Percentiles rank a stretch among this genome's conserved stretches.
phyloP scores from a whole-genome alignment of 2,113 vertebrate species.

The Poecilia latipinna region DNA sequence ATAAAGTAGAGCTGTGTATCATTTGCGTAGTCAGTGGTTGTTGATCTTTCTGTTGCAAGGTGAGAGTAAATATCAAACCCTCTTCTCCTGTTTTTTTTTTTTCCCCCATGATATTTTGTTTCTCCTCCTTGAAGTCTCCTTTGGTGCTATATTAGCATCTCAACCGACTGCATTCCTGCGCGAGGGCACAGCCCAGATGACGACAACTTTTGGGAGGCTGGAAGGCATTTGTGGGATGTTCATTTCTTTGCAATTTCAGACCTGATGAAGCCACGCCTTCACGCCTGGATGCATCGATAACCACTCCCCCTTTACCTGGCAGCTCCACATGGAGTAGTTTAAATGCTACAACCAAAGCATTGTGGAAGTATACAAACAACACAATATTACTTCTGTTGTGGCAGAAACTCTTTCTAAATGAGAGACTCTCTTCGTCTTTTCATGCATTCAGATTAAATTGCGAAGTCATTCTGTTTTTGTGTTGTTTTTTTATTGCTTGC shows the following conservation, averaged over 20 bases:
- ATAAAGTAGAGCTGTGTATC: no score
- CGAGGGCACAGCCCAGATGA: constrained; percentile 66
- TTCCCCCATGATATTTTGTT: constrained; percentile 8
- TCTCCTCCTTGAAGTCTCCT: constrained; percentile 28
- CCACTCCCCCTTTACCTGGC: constrained; percentile 28
- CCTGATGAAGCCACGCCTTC: constrained; percentile 47
- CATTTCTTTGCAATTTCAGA: constrained; percentile 30
- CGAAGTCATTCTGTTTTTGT: no score
- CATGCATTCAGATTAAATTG: no score
- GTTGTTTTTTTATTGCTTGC: not conserved
- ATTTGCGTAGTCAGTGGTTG: no score
- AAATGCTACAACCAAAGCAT: not conserved
- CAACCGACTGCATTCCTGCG: constrained; percentile 74
- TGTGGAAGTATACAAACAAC: no score
- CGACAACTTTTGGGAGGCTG: constrained; percentile 43
- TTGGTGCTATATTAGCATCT: constrained; percentile 66
- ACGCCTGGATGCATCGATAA: constrained; percentile 16
- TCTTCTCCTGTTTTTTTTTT: constrained; percentile 18
- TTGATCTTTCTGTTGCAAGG: constrained; percentile 26
- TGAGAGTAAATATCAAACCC: constrained; percentile 15
- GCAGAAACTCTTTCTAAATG: no score
- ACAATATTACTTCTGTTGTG: no score
- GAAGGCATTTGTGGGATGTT: constrained; percentile 27
- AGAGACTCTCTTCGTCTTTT: no score
- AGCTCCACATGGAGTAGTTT: constrained; percentile 23